phyloP scores from a whole-genome alignment of 2,888 invertebrate species.

The Thereva unica region DNA sequence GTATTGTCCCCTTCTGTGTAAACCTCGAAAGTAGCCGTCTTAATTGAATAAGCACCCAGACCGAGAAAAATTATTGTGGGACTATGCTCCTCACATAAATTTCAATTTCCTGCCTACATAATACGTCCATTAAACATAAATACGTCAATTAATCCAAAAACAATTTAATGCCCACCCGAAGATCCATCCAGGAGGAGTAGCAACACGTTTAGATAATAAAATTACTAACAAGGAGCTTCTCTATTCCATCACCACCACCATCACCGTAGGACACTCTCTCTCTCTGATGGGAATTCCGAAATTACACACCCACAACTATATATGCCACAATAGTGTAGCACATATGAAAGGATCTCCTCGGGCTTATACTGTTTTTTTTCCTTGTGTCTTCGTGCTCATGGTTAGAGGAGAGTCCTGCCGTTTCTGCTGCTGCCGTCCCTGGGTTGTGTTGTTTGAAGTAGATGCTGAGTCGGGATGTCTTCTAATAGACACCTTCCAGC shows the following conservation, averaged over 20 bases:
- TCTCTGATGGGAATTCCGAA: too few relatives aligned
- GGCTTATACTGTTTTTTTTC: too few relatives aligned
- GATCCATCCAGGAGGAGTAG: conserved; percentile 32
- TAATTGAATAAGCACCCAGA: conserved; percentile 28
- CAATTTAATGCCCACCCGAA: conserved; percentile 38
- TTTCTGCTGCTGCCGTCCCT: conserved; percentile 21
- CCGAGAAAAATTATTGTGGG: conserved; percentile 11
- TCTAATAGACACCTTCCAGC: conserved; percentile 35
- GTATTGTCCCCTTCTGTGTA: too few relatives aligned
- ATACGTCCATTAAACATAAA: conserved; percentile 42
- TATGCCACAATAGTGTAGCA: too few relatives aligned
- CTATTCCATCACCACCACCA: too few relatives aligned
- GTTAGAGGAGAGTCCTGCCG: conserved; percentile 1
- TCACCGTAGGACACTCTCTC: too few relatives aligned
- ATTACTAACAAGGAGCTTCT: conserved; percentile 36
- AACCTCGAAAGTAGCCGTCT: conserved; percentile 1
- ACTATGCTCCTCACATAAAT: conserved; percentile 35
- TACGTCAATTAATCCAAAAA: conserved; percentile 42
- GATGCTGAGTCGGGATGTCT: conserved; percentile 33
- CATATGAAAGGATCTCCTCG: too few relatives aligned
- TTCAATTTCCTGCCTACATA: conserved; percentile 41
- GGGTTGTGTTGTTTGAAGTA: conserved; percentile 28
- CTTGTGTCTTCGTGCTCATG: too few relatives aligned
- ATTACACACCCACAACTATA: too few relatives aligned
- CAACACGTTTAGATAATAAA: conserved; percentile 40